phyloP scores from a whole-genome alignment of 2,797 vertebrate genomes.

The Sorex maritimensis region DNA sequence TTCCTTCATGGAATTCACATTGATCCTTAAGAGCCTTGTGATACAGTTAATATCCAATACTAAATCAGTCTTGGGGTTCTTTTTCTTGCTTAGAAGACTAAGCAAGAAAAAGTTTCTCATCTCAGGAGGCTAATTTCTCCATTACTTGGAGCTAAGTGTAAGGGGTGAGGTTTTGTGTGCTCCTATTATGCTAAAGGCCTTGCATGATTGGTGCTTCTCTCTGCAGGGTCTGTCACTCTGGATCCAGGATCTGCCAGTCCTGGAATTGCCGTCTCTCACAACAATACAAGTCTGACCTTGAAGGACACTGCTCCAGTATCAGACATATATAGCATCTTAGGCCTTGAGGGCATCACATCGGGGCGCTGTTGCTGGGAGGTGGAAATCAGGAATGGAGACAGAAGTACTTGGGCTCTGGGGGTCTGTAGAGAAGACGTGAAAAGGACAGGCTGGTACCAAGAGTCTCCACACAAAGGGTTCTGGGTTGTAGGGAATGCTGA shows the following conservation, averaged over 20 bases:
- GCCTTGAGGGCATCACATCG: constrained; percentile 87
- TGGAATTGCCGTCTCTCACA: not conserved
- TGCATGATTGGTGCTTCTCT: not conserved
- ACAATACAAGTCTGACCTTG: not conserved
- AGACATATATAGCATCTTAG: constrained; percentile 89
- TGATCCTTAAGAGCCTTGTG: not conserved
- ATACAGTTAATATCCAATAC: too few relatives aligned
- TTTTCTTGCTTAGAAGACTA: not conserved
- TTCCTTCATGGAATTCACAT: not conserved
- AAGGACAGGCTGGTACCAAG: constrained; percentile 59
- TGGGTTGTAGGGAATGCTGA: constrained; percentile 66
- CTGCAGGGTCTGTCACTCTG: constrained; percentile 43
- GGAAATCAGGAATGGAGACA: constrained; percentile 82
- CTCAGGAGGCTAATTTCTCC: not conserved
- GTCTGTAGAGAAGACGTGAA: constrained; percentile 89
- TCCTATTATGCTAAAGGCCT: not conserved
- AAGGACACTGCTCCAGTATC: constrained; percentile 81
- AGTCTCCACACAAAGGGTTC: not conserved
- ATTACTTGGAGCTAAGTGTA: not conserved
- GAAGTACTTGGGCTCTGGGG: constrained; percentile 93
- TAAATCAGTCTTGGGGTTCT: too few relatives aligned
- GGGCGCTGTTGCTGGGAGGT: constrained; percentile 94
- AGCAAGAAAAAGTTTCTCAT: not conserved
- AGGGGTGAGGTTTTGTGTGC: not conserved
- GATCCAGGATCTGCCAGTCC: not conserved